phyloP scores from a whole-genome alignment of 2,797 vertebrate genomes.

The Centropyge bicolor region DNA sequence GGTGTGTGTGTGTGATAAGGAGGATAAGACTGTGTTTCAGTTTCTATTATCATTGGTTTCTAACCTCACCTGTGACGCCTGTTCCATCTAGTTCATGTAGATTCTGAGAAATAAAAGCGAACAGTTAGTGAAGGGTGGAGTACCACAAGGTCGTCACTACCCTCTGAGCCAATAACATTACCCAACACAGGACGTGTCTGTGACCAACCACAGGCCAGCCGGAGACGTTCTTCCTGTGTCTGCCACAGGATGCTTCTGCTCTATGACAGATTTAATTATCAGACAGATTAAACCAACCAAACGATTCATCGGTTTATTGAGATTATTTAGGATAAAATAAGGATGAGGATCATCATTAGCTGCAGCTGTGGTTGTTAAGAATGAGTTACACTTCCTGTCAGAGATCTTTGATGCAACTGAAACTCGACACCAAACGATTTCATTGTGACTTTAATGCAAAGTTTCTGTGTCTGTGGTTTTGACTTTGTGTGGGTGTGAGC shows the following conservation, averaged over 20 bases:
- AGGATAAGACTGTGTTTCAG: background rate
- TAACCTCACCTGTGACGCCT: background rate
- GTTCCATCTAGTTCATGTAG: background rate
- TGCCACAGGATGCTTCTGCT: background rate
- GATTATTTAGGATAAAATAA: background rate
- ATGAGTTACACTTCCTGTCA: background rate
- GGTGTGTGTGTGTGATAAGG: background rate
- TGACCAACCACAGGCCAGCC: background rate
- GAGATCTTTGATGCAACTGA: background rate
- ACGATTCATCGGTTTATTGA: background rate
- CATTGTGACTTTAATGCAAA: background rate
- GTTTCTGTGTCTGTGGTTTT: background rate
- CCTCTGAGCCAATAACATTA: background rate
- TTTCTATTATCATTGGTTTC: background rate
- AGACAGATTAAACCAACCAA: background rate
- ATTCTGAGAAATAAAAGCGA: background rate
- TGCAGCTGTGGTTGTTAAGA: background rate
- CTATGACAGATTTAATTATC: background rate
- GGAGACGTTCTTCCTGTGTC: background rate
- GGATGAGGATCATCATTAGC: background rate
- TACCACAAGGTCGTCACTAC: background rate
- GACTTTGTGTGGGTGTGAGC: background rate
- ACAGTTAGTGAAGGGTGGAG: background rate
- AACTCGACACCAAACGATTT: background rate
- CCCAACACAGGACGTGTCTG: background rate